Percentiles rank a stretch among this genome's conserved stretches.
These are phyloP conservation scores for Chymomyza amoena DNA, from an alignment of 2,888 invertebrate species.

Conservation along the genomic window DNA sequence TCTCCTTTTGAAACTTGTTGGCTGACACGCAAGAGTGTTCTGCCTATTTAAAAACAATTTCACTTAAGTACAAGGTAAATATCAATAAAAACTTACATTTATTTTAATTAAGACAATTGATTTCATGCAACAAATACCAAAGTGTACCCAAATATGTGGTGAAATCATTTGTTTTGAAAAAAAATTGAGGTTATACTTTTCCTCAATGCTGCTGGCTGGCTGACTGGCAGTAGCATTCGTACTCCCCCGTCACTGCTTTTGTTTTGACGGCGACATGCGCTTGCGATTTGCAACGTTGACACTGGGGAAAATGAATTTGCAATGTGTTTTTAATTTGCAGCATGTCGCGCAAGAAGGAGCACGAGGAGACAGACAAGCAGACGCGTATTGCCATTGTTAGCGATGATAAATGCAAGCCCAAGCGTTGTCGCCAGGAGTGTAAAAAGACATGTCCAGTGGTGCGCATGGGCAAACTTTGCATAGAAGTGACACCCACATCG, in stretches of 20 bases:
- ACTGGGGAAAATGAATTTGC: conserved; percentile 26
- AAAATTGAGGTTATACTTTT: conserved; percentile 69
- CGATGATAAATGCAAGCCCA: conserved; percentile 98
- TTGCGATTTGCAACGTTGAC: conserved; percentile 66
- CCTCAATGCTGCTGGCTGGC: conserved; percentile 33
- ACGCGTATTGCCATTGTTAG: conserved; percentile 99
- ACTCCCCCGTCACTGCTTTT: conserved; percentile 31
- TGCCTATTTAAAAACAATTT: conserved; percentile 65
- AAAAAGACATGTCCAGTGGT: conserved; percentile 99
- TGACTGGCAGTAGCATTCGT: conserved; percentile 19
- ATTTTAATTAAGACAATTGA: background rate
- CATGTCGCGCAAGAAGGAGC: conserved; percentile 86
- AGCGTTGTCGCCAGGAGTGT: conserved; percentile 98
- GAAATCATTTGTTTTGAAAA: conserved; percentile 36
- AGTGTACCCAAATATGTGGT: conserved; percentile 10
- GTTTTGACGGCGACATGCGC: conserved; percentile 55
- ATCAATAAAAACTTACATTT: conserved; percentile 2
- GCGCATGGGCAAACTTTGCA: conserved; percentile 99
- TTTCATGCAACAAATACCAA: conserved; percentile 3
- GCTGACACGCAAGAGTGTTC: conserved; percentile 78
- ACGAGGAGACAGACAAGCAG: conserved; percentile 93
- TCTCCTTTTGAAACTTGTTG: conserved; percentile 75
- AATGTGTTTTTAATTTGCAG: conserved; percentile 49
- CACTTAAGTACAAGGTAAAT: conserved; percentile 63
- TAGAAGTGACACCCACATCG: conserved; percentile 96